Evolutionary conservation across 2,797 vertebrate species (phyloP).

Genomic region (Rhinophrynus dorsalis): DNA sequence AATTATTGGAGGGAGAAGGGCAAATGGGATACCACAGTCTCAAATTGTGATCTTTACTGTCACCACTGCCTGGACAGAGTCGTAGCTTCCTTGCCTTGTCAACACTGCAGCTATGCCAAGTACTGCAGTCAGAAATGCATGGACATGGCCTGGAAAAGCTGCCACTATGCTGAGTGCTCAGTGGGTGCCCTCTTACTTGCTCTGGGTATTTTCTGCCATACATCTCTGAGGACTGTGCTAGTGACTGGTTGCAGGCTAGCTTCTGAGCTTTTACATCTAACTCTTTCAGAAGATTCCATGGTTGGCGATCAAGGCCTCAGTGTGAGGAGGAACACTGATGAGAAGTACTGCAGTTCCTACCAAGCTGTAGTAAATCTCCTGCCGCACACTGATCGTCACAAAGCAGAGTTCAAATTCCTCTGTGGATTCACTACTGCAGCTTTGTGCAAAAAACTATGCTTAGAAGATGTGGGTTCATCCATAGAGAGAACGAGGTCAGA

Average conservation of each 20-base stretch:
- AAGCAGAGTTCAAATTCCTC: slow-evolving; percentile 76
- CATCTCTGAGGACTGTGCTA: slow-evolving; percentile 80
- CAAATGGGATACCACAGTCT: slow-evolving; percentile 46
- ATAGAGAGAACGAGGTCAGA: neutral
- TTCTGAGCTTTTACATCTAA: slow-evolving; percentile 31
- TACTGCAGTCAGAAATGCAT: slow-evolving; percentile 82
- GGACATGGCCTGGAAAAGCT: slow-evolving; percentile 77
- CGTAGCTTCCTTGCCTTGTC: slow-evolving; percentile 73
- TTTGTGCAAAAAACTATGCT: slow-evolving; percentile 71
- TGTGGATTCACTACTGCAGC: slow-evolving; percentile 74
- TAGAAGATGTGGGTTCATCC: slow-evolving; percentile 46
- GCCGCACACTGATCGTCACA: slow-evolving; percentile 75
- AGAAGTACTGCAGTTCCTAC: slow-evolving; percentile 73
- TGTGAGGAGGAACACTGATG: slow-evolving; percentile 54
- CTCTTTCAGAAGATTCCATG: neutral
- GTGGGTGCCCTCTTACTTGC: slow-evolving; percentile 73
- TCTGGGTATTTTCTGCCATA: slow-evolving; percentile 81
- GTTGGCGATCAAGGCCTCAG: slow-evolving; percentile 6
- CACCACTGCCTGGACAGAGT: slow-evolving; percentile 81
- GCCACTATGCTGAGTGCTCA: slow-evolving; percentile 84
- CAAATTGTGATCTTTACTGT: slow-evolving; percentile 74
- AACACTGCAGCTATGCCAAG: slow-evolving; percentile 78
- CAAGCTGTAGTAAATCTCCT: slow-evolving; percentile 78
- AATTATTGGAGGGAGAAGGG: slow-evolving; percentile 24
- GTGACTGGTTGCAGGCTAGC: slow-evolving; percentile 74